Base-by-base conservation (phyloP, 2,113 vertebrate genomes). In the Scytalopus superciliaris region DNA sequence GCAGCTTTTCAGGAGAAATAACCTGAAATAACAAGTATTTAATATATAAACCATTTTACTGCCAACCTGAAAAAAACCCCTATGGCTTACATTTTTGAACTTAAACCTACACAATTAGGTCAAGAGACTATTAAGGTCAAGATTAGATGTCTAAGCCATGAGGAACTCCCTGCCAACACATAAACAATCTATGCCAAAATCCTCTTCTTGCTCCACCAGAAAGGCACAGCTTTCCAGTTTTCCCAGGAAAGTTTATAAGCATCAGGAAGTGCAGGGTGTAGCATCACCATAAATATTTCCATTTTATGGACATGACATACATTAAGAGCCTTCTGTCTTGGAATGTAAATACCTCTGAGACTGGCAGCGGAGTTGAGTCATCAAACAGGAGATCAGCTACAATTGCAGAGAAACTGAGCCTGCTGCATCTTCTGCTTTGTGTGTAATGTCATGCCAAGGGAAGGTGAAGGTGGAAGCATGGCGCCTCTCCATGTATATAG, bases 171-270 rank as follows among this genome's bases (percentile, higher is more conserved):
- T 77, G 55, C 30, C 25, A 63, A 27, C 7, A 21, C 12, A n/a
- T 55, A 44, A 62, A 69, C 24, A 77, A 39, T 5, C 10, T 18
- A 19, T 74, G 30, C 7, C 55, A 88, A 66, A 62, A 88, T 69
- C 53, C 37, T 44, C 40, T 92, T 56, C n/a, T 52, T 64, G 35
- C 30, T 60, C 28, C 57, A 78, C 14, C 21, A 80, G 39, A 44
- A 91, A 57, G 35, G 40, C 10, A 50, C 14, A 73, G 24, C 57
- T 92, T n/a, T n/a, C n/a, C n/a, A 50, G 66, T 24, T 91, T 90
- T 95, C 90, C 53, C 44, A 81, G 62, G 40, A 37, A 64, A 86
- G 63, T 86, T 95, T 84, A 90, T 47, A 85, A 93, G 66, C 88
- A 90, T 78, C 52, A 86, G 44, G 44, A 91, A 88, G 47, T 86